These are phyloP conservation scores for Danio aesculapii DNA, from an alignment of 2,797 vertebrate species.

Conservation along the genomic window DNA sequence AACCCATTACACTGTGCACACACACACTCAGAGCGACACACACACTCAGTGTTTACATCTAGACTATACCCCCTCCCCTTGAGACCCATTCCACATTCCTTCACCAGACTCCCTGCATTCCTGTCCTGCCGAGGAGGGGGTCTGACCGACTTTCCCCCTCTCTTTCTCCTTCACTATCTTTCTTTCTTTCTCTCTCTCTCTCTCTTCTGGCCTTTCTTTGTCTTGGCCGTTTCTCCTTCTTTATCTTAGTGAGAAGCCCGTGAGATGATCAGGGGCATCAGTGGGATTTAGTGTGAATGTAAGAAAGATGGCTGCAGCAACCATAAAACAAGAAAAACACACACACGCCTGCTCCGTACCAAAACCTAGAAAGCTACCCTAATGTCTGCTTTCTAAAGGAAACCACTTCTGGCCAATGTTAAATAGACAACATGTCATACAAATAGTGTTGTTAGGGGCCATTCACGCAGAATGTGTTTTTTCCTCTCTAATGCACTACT, in stretches of 20 bases:
- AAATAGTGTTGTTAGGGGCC: neutral
- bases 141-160: slow-evolving; percentile 62
- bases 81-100: slow-evolving; percentile 71
- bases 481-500: too few relatives aligned
- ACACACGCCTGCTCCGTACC: neutral
- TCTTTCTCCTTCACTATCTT: slow-evolving; percentile 42
- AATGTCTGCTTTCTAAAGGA: neutral
- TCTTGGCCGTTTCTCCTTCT: slow-evolving; percentile 22
- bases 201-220: slow-evolving; percentile 26
- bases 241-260: slow-evolving; percentile 1
- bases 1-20: slow-evolving; percentile 3
- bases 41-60: slow-evolving; percentile 69
- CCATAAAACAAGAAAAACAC: slow-evolving; percentile 57
- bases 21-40: slow-evolving; percentile 30
- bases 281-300: slow-evolving; percentile 58
- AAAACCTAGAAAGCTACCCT: neutral
- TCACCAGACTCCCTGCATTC: slow-evolving; percentile 69
- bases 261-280: slow-evolving; percentile 54
- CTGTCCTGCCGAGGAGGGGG: slow-evolving; percentile 68
- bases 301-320: slow-evolving; percentile 48
- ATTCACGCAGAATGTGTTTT: too few relatives aligned
- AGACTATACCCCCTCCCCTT: slow-evolving; percentile 60
- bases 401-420: neutral
- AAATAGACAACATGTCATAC: neutral
- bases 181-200: slow-evolving; percentile 23